Evolutionary conservation across 2,113 vertebrate genomes (phyloP).

Genomic region (pig (Sus scrofa)): T2T-Sscrofa CM000812.6:70681001-70681500

Average conservation of each 20-base stretch:
- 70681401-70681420: neutral
- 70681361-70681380: conserved; percentile 7
- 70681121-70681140: too few species aligned
- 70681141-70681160: too few species aligned
- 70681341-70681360: neutral
- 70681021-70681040: too few species aligned
- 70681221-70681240: neutral
- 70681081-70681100: too few species aligned
- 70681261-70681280: conserved; percentile 1
- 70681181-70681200: neutral
- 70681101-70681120: too few species aligned
- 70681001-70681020: too few species aligned
- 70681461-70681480: neutral
- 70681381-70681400: neutral
- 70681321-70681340: neutral
- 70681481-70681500: neutral
- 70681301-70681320: neutral
- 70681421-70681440: neutral
- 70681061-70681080: too few species aligned
- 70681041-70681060: too few species aligned
- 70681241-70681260: neutral
- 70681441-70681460: neutral
- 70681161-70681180: neutral
- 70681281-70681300: neutral
- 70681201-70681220: neutral